Base-by-base conservation (phyloP, 1,140 invertebrate genomes). In the Ruditapes philippinarum region DNA sequence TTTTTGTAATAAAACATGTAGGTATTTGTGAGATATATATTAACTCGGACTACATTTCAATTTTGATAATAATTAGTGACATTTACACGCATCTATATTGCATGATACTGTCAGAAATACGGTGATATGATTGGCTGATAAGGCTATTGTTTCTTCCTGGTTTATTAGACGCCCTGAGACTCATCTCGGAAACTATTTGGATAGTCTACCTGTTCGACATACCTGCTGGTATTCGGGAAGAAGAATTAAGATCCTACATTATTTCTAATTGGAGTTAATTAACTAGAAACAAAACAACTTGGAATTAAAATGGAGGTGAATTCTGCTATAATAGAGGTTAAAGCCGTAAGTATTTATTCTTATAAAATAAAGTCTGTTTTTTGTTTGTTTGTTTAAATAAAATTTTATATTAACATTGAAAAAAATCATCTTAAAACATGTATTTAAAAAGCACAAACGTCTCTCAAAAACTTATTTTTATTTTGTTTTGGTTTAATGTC, bases 241-340 rank as follows among this genome's bases (percentile, higher is more conserved):
- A 22, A 57, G 17, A 62, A 62, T 62, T 62, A 62, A 62, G n/a
- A 62, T n/a, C n/a, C n/a, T n/a, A n/a, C n/a, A n/a, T n/a, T n/a
- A n/a, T 28, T n/a, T n/a, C 28, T 28, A 62, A 62, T 62, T 62
- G n/a, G 57, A n/a, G 19, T 28, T 62, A 62, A 62, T 62, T 62
- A 28, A 28, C 57, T 62, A n/a, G 57, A 62, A 62, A 62, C n/a
- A 62, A 62, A 62, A 28, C 25, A 62, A 28, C 19, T 7, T n/a
- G 25, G 57, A 62, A n/a, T 62, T 28, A 62, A 1, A 62, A 62
- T 62, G 57, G 57, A 62, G 28, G 57, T 62, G 19, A 62, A 62
- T 28, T 28, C 57, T 7, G 57, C 25, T 28, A 28, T 62, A 7
- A 4, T 62, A 28, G 57, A 62, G 7, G 57, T 62, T 11, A 62